These are phyloP conservation scores for Hydractinia symbiolongicarpus DNA, from an alignment of 30 jellyfish, hydroid and myxozoan species.

Conservation along the genomic window DNA sequence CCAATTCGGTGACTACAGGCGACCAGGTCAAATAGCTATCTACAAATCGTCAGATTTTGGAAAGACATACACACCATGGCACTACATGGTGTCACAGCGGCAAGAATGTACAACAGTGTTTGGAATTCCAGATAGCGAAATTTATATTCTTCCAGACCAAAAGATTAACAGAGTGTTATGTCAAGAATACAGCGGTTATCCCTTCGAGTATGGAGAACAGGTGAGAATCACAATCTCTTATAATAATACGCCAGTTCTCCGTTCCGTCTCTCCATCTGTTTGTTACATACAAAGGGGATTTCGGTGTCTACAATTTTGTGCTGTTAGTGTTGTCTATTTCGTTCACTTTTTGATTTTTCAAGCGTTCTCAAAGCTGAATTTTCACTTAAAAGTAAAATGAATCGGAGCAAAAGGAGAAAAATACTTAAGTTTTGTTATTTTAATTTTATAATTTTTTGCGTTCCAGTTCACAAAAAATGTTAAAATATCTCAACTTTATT, in stretches of 20 bases:
- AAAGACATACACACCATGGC: conserved; percentile 44
- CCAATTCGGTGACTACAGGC: conserved; percentile 52
- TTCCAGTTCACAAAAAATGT: no score
- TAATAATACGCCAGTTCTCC: no score
- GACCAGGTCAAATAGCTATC: conserved; percentile 57
- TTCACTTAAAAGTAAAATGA: no score
- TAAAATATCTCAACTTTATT: no score
- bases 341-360: background rate
- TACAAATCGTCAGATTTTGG: conserved; percentile 51
- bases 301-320: no score
- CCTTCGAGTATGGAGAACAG: conserved; percentile 79
- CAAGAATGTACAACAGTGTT: conserved; percentile 51
- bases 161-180: conserved; percentile 66
- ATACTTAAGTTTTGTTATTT: no score
- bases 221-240: conserved; percentile 7
- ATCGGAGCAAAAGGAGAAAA: no score
- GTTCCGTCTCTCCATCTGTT: no score
- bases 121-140: conserved; percentile 65
- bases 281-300: no score
- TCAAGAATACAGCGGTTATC: conserved; percentile 53
- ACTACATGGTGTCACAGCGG: conserved; percentile 36
- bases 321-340: background rate
- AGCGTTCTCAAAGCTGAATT: no score
- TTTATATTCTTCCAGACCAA: conserved; percentile 62
- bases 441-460: no score